These are phyloP conservation scores for Autographa gamma DNA, from an alignment of 2,888 invertebrate species.

Conservation along the genomic window DNA sequence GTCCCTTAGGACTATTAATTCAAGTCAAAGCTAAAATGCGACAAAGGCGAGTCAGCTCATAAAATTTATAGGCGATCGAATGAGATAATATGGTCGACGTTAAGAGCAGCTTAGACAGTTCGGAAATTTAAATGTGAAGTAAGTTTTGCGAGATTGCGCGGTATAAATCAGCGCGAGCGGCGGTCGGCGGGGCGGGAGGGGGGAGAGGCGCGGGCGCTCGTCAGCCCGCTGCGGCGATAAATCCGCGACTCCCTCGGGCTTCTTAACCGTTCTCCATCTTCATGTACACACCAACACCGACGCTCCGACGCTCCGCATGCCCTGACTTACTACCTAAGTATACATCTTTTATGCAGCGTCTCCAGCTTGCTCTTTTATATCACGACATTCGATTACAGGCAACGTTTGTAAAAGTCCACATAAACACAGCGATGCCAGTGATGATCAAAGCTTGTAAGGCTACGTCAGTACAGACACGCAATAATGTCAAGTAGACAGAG, in stretches of 20 bases:
- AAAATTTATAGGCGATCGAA: conserved; percentile 89
- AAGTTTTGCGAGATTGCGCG: conserved; percentile 89
- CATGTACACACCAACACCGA: conserved; percentile 69
- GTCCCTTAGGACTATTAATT: conserved; percentile 82
- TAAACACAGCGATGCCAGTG: not conserved
- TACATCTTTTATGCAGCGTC: conserved; percentile 53
- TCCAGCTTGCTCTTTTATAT: conserved; percentile 29
- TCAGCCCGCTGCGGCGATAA: conserved; percentile 83
- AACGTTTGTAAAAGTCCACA: conserved; percentile 2
- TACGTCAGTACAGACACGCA: not conserved
- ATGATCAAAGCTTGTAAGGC: not conserved
- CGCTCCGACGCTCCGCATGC: conserved; percentile 46
- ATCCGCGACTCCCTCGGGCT: conserved; percentile 86
- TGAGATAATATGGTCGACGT: conserved; percentile 89
- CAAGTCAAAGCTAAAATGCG: conserved; percentile 82
- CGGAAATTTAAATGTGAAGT: conserved; percentile 89
- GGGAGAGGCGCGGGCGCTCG: conserved; percentile 73
- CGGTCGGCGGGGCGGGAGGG: conserved; percentile 66
- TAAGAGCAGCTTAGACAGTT: conserved; percentile 89
- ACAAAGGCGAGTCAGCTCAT: conserved; percentile 87
- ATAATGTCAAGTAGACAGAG: conserved; percentile 27
- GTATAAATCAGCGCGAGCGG: conserved; percentile 86
- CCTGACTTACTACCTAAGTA: conserved; percentile 43
- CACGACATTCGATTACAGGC: conserved; percentile 19
- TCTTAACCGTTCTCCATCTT: conserved; percentile 83